These are phyloP conservation scores for Dinomys branickii DNA, from an alignment of 2,113 vertebrate genomes.

Conservation along the genomic window DNA sequence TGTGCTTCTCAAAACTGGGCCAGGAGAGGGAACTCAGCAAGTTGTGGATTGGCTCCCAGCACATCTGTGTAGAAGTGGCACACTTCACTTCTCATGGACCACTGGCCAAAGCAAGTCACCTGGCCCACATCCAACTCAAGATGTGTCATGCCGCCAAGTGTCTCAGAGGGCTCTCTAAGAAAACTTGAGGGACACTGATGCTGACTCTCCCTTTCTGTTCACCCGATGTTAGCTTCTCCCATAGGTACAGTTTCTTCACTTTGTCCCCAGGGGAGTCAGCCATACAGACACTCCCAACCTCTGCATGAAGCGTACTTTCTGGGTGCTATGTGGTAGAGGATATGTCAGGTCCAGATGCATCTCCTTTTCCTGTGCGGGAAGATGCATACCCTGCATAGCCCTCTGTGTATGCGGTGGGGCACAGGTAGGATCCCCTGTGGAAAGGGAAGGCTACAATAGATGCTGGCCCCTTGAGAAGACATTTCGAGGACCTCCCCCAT, in stretches of 20 bases:
- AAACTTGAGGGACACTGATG: not conserved
- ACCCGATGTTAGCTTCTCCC: conserved; percentile 28
- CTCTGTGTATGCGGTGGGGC: not conserved
- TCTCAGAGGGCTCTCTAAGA: not conserved
- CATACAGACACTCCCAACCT: not conserved
- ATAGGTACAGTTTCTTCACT: not conserved
- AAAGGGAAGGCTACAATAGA: not conserved
- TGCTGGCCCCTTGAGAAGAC: not conserved
- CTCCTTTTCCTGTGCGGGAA: not conserved
- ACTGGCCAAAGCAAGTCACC: not conserved
- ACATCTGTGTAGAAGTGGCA: conserved; percentile 9
- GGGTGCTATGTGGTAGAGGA: not conserved
- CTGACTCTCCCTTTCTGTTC: conserved; percentile 7
- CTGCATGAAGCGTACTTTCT: not conserved
- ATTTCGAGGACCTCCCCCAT: not conserved
- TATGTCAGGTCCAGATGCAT: not conserved
- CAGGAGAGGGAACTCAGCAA: not conserved
- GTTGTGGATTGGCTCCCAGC: not conserved
- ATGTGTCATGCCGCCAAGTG: not conserved
- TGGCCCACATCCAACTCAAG: not conserved
- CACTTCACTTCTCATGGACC: not conserved
- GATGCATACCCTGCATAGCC: not conserved
- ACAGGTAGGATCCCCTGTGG: not conserved
- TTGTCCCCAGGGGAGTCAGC: not conserved
- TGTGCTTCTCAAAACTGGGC: not conserved